Base-by-base conservation (phyloP, 2,888 invertebrate genomes). In the Phyllotreta cruciferae region DNA sequence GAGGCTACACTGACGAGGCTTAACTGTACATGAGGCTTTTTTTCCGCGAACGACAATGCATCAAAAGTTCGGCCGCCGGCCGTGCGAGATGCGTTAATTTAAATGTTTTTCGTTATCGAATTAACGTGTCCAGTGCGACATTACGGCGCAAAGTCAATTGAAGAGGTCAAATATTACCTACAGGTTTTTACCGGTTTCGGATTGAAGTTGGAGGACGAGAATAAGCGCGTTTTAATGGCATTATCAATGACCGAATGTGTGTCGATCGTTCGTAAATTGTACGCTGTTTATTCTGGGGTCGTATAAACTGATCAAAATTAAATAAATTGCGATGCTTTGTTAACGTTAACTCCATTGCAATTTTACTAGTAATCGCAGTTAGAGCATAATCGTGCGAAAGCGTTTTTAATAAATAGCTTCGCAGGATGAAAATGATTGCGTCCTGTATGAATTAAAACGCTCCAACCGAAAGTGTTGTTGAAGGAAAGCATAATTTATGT, bases 71-170 rank as follows among this genome's bases (percentile, higher is more conserved):
- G 41, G 11, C 57, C 35, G 41, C 34, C 39, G 41, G 39, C 45
- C 10, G 9, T n/a, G 14, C 14, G 14, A 44, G 35, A 9, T 56
- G 47, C 45, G 45, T 56, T 56, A 36, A 56, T 44, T 52, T 52
- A 52, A 52, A 52, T 52, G 52, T 52, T 37, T 52, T 52, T 52
- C 24, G 52, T 10, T 52, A 52, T 14, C 37, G 38, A 52, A 56
- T 56, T 44, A 47, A 37, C 24, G 45, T 56, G 13, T 34, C 1
- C 37, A 37, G 24, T 56, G 38, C 35, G 36, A 57, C 49, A 38
- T 57, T 39, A 49, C 49, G 56, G 45, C 36, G n/a, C 34, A 36
- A 45, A 56, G 56, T 56, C 45, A 45, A 49, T 56, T 45, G 37
- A 13, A n/a, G 45, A 56, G 56, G 56, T 56, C 56, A 56, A 56